Evolutionary conservation across 2,888 invertebrate genomes (phyloP).

Genomic region (Ariolimax columbianus): DNA sequence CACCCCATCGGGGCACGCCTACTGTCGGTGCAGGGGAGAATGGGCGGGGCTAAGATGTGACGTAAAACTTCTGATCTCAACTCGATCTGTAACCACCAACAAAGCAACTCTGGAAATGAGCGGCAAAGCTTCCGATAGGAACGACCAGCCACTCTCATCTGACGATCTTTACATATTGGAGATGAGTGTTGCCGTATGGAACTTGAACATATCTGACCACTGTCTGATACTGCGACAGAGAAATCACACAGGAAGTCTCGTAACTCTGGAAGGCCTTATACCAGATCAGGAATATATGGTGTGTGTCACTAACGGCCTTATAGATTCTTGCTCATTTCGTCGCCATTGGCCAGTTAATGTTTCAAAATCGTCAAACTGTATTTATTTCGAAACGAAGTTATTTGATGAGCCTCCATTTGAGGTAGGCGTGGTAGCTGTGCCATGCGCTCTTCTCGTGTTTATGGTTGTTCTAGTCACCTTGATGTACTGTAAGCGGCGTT

Average conservation of each 20-base stretch:
- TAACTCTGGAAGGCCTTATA: slow-evolving; percentile 8
- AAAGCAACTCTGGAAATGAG: slow-evolving; percentile 39
- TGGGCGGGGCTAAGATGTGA: slow-evolving; percentile 55
- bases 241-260: background rate
- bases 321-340: slow-evolving; percentile 50
- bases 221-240: slow-evolving; percentile 9
- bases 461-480: background rate
- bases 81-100: slow-evolving; percentile 32
- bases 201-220: slow-evolving; percentile 12
- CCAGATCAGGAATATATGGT: slow-evolving; percentile 29
- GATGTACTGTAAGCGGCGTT: slow-evolving; percentile 4
- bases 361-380: slow-evolving; percentile 11
- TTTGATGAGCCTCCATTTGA: background rate
- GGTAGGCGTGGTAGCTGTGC: slow-evolving; percentile 14
- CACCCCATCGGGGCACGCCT: slow-evolving; percentile 44
- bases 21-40: slow-evolving; percentile 53
- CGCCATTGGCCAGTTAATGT: background rate
- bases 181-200: slow-evolving; percentile 25
- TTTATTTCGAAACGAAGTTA: slow-evolving; percentile 19
- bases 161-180: background rate
- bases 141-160: background rate
- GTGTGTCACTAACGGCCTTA: slow-evolving; percentile 53
- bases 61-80: slow-evolving; percentile 35
- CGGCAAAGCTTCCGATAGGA: background rate
- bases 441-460: background rate